Evolutionary conservation across 1,140 invertebrate genomes (phyloP).

Genomic region (Drosophila trapezifrons): DNA sequence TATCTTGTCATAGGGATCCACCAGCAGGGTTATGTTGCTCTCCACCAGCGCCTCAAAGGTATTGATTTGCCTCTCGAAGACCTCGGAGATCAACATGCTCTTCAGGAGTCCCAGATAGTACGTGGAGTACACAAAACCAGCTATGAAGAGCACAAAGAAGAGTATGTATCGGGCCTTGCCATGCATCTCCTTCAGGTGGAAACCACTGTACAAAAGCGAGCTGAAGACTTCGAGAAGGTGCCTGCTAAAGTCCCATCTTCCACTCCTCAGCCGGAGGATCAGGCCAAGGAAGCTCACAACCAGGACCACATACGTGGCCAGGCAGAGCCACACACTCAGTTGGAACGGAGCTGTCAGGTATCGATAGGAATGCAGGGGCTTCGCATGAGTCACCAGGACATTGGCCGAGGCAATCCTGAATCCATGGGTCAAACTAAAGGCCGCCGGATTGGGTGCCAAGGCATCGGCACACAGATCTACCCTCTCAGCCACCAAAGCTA

Average conservation of each 20-base stretch:
- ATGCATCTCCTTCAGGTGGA: constrained; percentile 27
- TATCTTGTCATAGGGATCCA: constrained; percentile 49
- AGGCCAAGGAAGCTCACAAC: constrained; percentile 55
- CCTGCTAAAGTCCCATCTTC: constrained; percentile 57
- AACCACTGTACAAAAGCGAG: constrained; percentile 51
- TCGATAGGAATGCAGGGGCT: constrained; percentile 48
- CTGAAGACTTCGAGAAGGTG: constrained; percentile 61
- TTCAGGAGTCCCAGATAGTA: constrained; percentile 59
- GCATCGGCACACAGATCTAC: constrained; percentile 65
- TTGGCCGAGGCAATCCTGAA: constrained; percentile 57
- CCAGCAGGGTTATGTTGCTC: constrained; percentile 51
- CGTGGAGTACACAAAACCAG: constrained; percentile 64
- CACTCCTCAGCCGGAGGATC: constrained; percentile 47
- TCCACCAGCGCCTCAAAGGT: constrained; percentile 52
- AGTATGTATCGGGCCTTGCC: constrained; percentile 55
- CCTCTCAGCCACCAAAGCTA: constrained; percentile 7
- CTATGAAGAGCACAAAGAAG: constrained; percentile 52
- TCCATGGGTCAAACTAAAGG: constrained; percentile 36
- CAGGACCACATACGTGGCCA: constrained; percentile 38
- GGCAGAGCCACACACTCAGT: constrained; percentile 49
- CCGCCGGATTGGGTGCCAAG: constrained; percentile 25
- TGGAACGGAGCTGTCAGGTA: constrained; percentile 58
- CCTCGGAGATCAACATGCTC: constrained; percentile 67
- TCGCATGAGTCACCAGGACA: constrained; percentile 54
- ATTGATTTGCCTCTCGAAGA: constrained; percentile 59